Evolutionary conservation across 1,140 invertebrate species (phyloP).

Genomic region (Diabrotica undecimpunctata): DNA sequence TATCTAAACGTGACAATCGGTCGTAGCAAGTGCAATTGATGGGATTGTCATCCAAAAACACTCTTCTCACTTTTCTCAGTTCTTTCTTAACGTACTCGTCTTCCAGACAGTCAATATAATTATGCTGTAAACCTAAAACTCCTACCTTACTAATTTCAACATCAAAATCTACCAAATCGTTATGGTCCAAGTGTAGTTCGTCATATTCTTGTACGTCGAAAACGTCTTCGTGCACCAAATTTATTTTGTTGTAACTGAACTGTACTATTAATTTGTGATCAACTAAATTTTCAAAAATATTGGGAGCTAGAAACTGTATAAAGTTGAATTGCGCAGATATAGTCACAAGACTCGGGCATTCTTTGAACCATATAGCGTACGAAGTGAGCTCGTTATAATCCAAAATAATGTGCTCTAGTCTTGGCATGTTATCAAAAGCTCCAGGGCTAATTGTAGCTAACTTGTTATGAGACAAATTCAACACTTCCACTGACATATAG

Average conservation of each 20-base stretch:
- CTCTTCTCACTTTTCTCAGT: constrained; percentile 3
- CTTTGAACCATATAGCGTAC: constrained; percentile 14
- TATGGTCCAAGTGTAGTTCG: constrained; percentile 15
- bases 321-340: constrained; percentile 16
- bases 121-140: constrained; percentile 5
- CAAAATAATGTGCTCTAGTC: constrained; percentile 9
- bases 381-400: constrained; percentile 18
- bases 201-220: constrained; percentile 14
- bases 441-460: constrained; percentile 11
- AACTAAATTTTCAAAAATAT: neutral
- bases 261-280: constrained; percentile 6
- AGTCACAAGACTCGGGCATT: constrained; percentile 2
- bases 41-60: constrained; percentile 13
- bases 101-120: constrained; percentile 12
- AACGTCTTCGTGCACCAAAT: constrained; percentile 5
- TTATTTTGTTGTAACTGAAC: constrained; percentile 19
- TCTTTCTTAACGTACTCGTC: constrained; percentile 13
- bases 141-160: constrained; percentile 8
- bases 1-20: neutral
- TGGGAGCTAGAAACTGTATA: constrained; percentile 12
- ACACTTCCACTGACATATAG: constrained; percentile 8
- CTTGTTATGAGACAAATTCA: constrained; percentile 14
- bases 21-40: constrained; percentile 11
- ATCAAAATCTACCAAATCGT: constrained; percentile 11
- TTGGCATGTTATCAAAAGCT: constrained; percentile 19